Evolutionary conservation across 2,888 invertebrate genomes (phyloP).

Genomic region (Caenorhabditis sp.): DNA sequence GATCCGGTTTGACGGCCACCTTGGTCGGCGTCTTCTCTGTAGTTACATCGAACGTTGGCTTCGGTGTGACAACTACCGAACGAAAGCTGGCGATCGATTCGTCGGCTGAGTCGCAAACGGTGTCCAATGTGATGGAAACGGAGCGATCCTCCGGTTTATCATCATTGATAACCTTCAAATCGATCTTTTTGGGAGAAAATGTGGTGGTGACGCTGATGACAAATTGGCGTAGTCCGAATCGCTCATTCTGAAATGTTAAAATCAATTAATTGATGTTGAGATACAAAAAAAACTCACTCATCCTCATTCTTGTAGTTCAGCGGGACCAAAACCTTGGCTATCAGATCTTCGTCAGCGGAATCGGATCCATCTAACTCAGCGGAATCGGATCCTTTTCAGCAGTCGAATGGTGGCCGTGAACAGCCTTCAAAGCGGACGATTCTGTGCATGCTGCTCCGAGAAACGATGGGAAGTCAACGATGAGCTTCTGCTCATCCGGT

Average conservation of each 20-base stretch:
- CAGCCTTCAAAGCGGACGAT: not conserved
- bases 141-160: no score
- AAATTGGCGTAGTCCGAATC: not conserved
- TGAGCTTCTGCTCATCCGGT: not conserved
- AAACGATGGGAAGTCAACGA: constrained; percentile 14
- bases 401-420: not conserved
- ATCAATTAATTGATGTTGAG: not conserved
- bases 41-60: constrained; percentile 23
- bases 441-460: not conserved
- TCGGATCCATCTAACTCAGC: no score
- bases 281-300: not conserved
- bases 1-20: not conserved
- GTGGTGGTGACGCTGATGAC: not conserved
- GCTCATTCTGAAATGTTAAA: constrained; percentile 1
- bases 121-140: constrained; percentile 12
- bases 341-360: not conserved
- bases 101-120: not conserved
- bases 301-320: constrained; percentile 1
- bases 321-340: not conserved
- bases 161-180: no score
- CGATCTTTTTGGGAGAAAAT: no score
- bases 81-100: constrained; percentile 23
- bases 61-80: constrained; percentile 12
- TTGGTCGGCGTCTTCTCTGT: constrained; percentile 31
- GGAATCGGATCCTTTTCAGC: not conserved